A percentile compares a stretch with the other conserved stretches of the same genome.
Evolutionary conservation across 2,113 vertebrate genomes (phyloP).

Genomic region (Aepyceros melampus): DNA sequence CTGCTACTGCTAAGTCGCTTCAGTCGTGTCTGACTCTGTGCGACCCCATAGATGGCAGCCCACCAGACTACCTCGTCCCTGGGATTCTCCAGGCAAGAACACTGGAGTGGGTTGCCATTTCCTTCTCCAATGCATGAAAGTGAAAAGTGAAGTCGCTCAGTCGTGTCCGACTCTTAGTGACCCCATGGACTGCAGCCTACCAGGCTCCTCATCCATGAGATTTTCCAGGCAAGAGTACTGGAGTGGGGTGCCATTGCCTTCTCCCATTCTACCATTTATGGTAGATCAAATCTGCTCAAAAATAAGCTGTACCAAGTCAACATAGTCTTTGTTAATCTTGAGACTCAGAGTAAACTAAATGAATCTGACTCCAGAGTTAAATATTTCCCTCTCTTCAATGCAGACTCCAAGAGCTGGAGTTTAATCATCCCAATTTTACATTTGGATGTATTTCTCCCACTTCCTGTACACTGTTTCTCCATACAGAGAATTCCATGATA

Average conservation of each 20-base stretch:
- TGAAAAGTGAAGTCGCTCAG: too few relatives aligned
- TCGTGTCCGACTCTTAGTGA: accelerated
- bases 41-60: too few relatives aligned
- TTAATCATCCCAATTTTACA: not conserved
- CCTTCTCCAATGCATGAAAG: too few relatives aligned
- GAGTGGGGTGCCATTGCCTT: too few relatives aligned
- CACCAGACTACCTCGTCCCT: too few relatives aligned
- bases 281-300: not conserved
- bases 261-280: not conserved
- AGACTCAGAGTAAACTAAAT: not conserved
- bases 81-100: too few relatives aligned
- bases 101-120: too few relatives aligned
- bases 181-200: too few relatives aligned
- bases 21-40: too few relatives aligned
- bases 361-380: not conserved
- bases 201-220: too few relatives aligned
- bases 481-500: not conserved
- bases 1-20: too few relatives aligned
- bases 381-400: not conserved
- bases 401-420: not conserved
- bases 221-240: too few relatives aligned
- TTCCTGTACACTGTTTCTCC: not conserved
- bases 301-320: not conserved
- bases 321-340: not conserved
- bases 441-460: not conserved